phyloP scores from a whole-genome alignment of 2,888 invertebrate genomes.

The Liodrosophila aerea region DNA sequence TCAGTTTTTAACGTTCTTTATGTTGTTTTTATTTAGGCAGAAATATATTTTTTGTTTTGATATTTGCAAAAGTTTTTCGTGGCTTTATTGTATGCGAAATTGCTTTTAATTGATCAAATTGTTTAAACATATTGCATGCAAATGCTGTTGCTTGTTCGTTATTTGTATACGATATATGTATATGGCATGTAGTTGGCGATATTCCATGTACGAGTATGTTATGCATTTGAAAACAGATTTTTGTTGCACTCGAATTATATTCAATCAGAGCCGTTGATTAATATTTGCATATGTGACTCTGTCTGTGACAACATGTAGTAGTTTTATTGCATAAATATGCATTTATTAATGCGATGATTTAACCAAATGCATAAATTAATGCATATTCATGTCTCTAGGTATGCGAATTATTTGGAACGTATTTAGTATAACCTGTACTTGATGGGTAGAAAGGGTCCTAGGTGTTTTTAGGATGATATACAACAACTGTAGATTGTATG shows the following conservation, averaged over 20 bases:
- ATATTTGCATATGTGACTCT: conserved; percentile 19
- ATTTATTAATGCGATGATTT: neutral
- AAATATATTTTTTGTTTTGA: conserved; percentile 6
- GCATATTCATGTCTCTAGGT: neutral
- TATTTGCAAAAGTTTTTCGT: conserved; percentile 27
- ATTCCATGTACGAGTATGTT: too few species aligned
- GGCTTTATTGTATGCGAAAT: conserved; percentile 34
- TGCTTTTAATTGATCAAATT: conserved; percentile 70
- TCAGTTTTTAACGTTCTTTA: conserved; percentile 13
- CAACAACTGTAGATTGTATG: too few species aligned
- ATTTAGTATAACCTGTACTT: too few species aligned
- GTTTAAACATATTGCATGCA: conserved; percentile 46
- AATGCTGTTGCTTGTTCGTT: conserved; percentile 12
- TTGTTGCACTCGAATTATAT: neutral
- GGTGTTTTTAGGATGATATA: too few species aligned
- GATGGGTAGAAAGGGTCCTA: too few species aligned
- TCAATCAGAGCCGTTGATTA: conserved; percentile 13
- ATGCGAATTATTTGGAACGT: too few species aligned
- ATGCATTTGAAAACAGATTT: neutral
- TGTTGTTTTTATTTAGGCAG: conserved; percentile 20
- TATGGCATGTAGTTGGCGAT: too few species aligned
- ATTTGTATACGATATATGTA: conserved; percentile 9
- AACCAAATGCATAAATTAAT: neutral
- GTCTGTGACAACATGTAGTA: conserved; percentile 5
- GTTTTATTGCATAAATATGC: conserved; percentile 1